Conservation (phyloP, 2,888 invertebrate species). For the Trichogramma evanescens region DNA sequence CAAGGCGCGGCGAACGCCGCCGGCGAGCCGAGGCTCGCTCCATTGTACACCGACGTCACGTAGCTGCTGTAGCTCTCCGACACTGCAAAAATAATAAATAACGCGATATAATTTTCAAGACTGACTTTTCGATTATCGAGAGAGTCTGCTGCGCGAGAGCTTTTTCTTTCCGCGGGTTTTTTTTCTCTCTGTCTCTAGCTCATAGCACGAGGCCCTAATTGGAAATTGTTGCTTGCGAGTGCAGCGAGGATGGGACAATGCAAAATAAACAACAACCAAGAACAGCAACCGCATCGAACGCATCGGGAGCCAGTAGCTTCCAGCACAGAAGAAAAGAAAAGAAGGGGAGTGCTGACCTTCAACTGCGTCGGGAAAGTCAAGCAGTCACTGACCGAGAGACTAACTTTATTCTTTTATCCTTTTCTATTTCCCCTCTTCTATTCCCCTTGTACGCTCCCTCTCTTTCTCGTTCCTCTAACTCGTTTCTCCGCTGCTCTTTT, state of each 20-base stretch:
- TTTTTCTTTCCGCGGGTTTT: no score
- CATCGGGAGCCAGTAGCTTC: not conserved
- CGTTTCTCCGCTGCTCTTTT: not conserved
- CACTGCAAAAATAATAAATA: conserved; percentile 49
- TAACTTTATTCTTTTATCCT: conserved; percentile 41
- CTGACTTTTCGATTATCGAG: no score
- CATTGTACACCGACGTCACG: conserved; percentile 47
- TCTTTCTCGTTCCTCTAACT: not conserved
- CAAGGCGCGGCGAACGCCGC: conserved; percentile 43
- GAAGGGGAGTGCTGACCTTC: conserved; percentile 45
- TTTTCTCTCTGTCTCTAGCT: no score
- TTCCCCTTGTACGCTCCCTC: conserved; percentile 6
- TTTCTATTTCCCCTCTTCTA: conserved; percentile 23
- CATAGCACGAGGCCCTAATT: no score
- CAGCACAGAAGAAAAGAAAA: conserved; percentile 25
- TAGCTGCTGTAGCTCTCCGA: conserved; percentile 59
- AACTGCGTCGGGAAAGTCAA: conserved; percentile 47
- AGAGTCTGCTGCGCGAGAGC: no score
- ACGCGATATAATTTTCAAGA: no score
- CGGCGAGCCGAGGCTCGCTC: conserved; percentile 8
- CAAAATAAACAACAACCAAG: not conserved
- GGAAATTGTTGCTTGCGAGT: not conserved
- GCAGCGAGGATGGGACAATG: conserved; percentile 5
- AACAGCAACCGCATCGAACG: not conserved
- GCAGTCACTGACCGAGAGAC: conserved; percentile 48